Evolutionary conservation across 2,113 vertebrate species (phyloP).

Genomic region (Elgaria multicarinata): DNA sequence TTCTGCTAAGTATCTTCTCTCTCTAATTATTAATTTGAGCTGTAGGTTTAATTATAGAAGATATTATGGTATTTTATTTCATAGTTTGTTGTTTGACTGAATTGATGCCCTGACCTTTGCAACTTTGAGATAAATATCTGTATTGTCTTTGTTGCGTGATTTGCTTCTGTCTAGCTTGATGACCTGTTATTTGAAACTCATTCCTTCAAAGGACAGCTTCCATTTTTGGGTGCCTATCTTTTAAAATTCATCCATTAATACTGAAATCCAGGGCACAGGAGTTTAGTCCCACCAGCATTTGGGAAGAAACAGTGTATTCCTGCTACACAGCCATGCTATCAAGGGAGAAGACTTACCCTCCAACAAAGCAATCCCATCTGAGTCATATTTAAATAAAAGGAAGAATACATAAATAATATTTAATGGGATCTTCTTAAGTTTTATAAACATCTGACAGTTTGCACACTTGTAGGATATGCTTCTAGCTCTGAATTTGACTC

Average conservation of each 20-base stretch:
- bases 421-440: slow-evolving; percentile 83
- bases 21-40: background rate
- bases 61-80: background rate
- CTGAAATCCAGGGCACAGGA: slow-evolving; percentile 77
- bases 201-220: slow-evolving; percentile 72
- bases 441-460: slow-evolving; percentile 76
- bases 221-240: slow-evolving; percentile 73
- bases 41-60: background rate
- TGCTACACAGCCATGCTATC: slow-evolving; percentile 68
- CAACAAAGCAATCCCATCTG: slow-evolving; percentile 75
- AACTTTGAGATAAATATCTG: background rate
- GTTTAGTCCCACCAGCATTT: slow-evolving; percentile 72
- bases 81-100: fast-evolving
- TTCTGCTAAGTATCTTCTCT: background rate
- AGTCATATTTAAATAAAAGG: background rate
- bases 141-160: background rate
- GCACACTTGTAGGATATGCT: slow-evolving; percentile 77
- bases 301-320: slow-evolving; percentile 77
- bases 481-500: slow-evolving; percentile 67
- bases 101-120: background rate
- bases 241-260: slow-evolving; percentile 79
- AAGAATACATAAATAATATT: slow-evolving; percentile 11
- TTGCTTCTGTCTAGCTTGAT: slow-evolving; percentile 43
- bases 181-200: slow-evolving; percentile 70
- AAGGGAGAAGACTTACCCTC: slow-evolving; percentile 64